Evolutionary conservation across 2,888 invertebrate genomes (phyloP).

Genomic region (Fissipunctia ypsillon): DNA sequence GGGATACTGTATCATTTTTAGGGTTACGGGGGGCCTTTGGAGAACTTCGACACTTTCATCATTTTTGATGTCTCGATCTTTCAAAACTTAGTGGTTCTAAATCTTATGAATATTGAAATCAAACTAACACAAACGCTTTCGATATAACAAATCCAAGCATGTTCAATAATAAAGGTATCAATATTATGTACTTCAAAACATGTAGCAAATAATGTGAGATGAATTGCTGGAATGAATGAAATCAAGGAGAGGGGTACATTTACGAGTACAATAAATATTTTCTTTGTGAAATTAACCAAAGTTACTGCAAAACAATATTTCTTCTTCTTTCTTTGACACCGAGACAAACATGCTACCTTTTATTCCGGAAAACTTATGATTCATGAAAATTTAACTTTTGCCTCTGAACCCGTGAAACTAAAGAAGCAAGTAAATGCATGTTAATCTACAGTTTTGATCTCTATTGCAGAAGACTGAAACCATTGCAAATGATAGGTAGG

Average conservation of each 20-base stretch:
- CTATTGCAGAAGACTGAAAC: not conserved
- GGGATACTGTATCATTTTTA: slow-evolving; percentile 10
- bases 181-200: too few species aligned
- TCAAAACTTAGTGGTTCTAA: not conserved
- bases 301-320: slow-evolving; percentile 1
- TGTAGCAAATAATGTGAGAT: too few species aligned
- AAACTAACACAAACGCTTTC: not conserved
- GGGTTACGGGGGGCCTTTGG: not conserved
- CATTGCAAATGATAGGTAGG: not conserved
- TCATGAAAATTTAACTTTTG: slow-evolving; percentile 35
- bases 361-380: slow-evolving; percentile 38
- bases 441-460: slow-evolving; percentile 9
- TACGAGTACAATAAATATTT: not conserved
- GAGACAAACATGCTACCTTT: slow-evolving; percentile 14
- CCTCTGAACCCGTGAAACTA: slow-evolving; percentile 14
- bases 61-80: not conserved
- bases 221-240: too few species aligned
- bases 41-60: not conserved
- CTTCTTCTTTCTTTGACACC: not conserved
- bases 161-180: not conserved
- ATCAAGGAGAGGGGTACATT: not conserved
- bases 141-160: not conserved
- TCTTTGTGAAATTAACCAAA: not conserved
- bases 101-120: not conserved
- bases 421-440: slow-evolving; percentile 14